Conservation (phyloP, 2,888 invertebrate species). For the Apotomis betuletana region DNA sequence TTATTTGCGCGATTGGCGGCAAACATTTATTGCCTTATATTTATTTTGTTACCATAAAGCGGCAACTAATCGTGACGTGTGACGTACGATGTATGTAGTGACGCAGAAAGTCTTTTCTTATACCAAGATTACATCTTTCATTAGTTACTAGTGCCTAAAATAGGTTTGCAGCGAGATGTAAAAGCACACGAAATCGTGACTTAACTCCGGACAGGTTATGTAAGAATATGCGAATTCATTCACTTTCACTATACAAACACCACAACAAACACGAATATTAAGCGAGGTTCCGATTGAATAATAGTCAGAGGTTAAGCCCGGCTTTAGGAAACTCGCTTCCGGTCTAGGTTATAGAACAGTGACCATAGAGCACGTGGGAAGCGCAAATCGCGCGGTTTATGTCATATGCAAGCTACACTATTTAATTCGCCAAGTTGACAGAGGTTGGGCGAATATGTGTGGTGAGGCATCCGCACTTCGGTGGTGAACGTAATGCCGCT, state of each 20-base stretch:
- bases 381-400: background rate
- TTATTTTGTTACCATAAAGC: too few species aligned
- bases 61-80: too few species aligned
- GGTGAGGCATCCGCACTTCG: too few species aligned
- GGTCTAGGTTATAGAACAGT: background rate
- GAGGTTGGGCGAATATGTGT: too few species aligned
- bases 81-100: too few species aligned
- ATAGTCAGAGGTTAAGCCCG: constrained; percentile 25
- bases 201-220: constrained; percentile 34
- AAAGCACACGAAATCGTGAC: constrained; percentile 33
- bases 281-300: constrained; percentile 26
- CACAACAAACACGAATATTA: constrained; percentile 37
- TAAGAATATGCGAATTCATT: constrained; percentile 40
- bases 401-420: too few species aligned
- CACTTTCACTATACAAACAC: constrained; percentile 39
- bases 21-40: too few species aligned
- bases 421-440: too few species aligned
- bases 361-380: background rate
- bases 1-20: too few species aligned
- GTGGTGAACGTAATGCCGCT: too few species aligned
- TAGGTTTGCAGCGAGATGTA: constrained; percentile 13
- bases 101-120: too few species aligned
- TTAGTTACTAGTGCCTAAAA: background rate
- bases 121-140: too few species aligned
- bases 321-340: background rate